Base-by-base conservation (phyloP, 2,113 vertebrate species). In the Motacilla alba region DNA sequence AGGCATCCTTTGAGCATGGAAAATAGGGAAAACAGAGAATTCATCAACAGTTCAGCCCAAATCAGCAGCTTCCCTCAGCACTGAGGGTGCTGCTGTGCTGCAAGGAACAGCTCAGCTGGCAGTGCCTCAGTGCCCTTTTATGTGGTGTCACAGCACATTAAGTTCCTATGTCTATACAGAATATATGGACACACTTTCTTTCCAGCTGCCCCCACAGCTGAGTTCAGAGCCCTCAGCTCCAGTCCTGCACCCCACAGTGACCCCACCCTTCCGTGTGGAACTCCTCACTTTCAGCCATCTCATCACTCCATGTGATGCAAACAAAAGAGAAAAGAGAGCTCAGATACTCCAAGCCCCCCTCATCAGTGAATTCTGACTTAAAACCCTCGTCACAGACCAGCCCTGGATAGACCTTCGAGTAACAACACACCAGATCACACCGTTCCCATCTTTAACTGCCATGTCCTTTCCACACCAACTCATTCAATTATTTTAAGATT, bases 141-240 rank as follows among this genome's bases (percentile, higher is more conserved):
- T 52, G 37, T 11, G 37, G 14, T 73, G 80, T 46, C 53, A 27
- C 5, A 7, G 31, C n/a, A 33, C 58, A 26, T 60, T 22, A 59
- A 50, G 8, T 30, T 49, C n/a, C 27, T 33, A 14, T 68, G 27
- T 27, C 84, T 26, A 44, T 30, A 33, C 10, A 52, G 60, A 18
- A 6, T 10, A 31, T 21, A n/a, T 0, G 0, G 11, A 37, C 46
- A 37, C 7, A 3, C 12, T 39, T 84, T 58, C 13, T 59, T 44
- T 37, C n/a, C 53, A 77, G 63, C 10, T 5, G 3, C n/a, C 22
- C 3, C 4, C 49, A 14, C 55, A 56, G 6, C 17, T 0, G 0
- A 7, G 27, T 12, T 33, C 2, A 0, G 22, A 75, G 62, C n/a
- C 39, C 60, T 13, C n/a, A 37, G 21, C n/a, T 43, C 5, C 0